A percentile compares a stretch with the other conserved stretches of the same genome.
phyloP scores from a whole-genome alignment of 2,888 invertebrate genomes.

The Blastobasis adustella region DNA sequence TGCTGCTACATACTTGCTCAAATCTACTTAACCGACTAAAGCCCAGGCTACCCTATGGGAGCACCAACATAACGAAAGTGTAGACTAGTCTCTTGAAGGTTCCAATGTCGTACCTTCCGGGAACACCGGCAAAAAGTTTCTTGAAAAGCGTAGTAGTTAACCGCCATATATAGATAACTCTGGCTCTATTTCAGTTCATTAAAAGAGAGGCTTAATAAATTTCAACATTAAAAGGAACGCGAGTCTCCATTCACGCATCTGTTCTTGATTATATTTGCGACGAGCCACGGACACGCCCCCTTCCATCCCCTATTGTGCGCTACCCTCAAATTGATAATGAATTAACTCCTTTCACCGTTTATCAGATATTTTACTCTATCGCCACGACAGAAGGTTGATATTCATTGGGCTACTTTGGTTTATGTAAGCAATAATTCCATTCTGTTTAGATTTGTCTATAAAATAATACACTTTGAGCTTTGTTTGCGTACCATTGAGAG shows the following conservation, averaged over 20 bases:
- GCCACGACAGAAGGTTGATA: background rate
- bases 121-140: too few relatives aligned
- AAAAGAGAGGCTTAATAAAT: too few relatives aligned
- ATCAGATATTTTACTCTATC: slow-evolving; percentile 24
- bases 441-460: slow-evolving; percentile 63
- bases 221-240: too few relatives aligned
- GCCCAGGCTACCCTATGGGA: too few relatives aligned
- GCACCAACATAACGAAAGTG: too few relatives aligned
- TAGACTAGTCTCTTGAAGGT: too few relatives aligned
- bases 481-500: slow-evolving; percentile 63
- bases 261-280: slow-evolving; percentile 72
- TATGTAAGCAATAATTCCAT: slow-evolving; percentile 43
- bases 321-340: slow-evolving; percentile 26
- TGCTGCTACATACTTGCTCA: too few relatives aligned
- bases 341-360: slow-evolving; percentile 23
- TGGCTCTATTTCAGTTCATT: too few relatives aligned
- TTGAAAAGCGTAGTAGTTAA: too few relatives aligned
- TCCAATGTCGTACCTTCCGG: too few relatives aligned
- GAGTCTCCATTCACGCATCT: slow-evolving; percentile 27
- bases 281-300: slow-evolving; percentile 65
- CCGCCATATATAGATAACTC: too few relatives aligned
- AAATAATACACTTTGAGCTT: slow-evolving; percentile 73
- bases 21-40: too few relatives aligned
- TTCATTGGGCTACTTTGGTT: slow-evolving; percentile 11
- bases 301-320: slow-evolving; percentile 69